Percentiles rank a stretch among this genome's conserved stretches.
Evolutionary conservation across 2,113 vertebrate genomes (phyloP).

Genomic region (Cathartes aura): DNA sequence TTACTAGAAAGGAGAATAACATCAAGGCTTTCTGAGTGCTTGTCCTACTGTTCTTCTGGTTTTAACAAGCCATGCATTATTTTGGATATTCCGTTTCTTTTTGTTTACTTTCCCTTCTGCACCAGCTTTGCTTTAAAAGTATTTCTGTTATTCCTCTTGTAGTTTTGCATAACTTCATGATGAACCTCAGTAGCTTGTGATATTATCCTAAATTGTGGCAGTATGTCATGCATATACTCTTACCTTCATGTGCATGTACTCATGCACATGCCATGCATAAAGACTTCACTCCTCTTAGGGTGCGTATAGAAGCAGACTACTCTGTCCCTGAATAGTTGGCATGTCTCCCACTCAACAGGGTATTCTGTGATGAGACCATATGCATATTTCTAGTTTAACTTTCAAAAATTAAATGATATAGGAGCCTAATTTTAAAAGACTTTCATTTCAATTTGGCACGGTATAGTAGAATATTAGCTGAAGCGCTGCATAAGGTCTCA

Average conservation of each 20-base stretch:
- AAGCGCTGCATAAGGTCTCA: not conserved
- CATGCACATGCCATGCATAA: not conserved
- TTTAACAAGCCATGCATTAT: not conserved
- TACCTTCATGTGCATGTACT: not conserved
- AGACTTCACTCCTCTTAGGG: fast-evolving
- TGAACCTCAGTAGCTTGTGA: not conserved
- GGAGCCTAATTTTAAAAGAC: not conserved
- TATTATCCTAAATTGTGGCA: not conserved
- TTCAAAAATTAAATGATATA: not conserved
- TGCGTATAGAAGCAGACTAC: not conserved
- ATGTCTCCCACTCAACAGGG: not conserved
- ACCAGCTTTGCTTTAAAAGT: not conserved
- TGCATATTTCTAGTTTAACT: not conserved
- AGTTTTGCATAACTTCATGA: not conserved
- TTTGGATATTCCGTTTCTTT: not conserved
- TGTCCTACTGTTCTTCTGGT: not conserved
- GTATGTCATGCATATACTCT: not conserved
- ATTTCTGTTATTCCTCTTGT: not conserved
- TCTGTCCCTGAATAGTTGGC: not conserved
- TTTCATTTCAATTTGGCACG: not conserved
- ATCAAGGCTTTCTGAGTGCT: not conserved
- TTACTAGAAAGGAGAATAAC: not conserved
- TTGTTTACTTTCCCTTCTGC: not conserved
- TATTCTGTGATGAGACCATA: not conserved
- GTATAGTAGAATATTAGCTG: not conserved